Conservation (phyloP, 2,113 vertebrate genomes). For the Maccullochella peelii region DNA sequence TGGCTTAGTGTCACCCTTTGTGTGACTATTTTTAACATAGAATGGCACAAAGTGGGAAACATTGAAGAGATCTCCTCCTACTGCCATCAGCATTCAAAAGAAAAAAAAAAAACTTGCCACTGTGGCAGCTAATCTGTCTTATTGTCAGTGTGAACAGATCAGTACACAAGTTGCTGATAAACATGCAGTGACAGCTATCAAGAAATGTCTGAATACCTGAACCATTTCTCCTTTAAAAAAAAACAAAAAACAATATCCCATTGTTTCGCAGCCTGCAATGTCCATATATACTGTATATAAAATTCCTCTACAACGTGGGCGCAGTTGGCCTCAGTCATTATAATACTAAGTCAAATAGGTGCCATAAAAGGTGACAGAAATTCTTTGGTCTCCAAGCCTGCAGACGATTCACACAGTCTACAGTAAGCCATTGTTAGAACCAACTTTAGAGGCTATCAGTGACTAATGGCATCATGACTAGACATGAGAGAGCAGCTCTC, state of each 20-base stretch:
- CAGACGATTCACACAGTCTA: constrained; percentile 26
- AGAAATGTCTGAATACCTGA: constrained; percentile 43
- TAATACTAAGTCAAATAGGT: constrained; percentile 27
- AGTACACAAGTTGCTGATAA: constrained; percentile 43
- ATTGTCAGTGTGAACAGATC: constrained; percentile 66
- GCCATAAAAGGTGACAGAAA: constrained; percentile 39
- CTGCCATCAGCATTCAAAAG: constrained; percentile 23
- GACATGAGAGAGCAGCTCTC: constrained; percentile 20
- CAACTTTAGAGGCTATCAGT: constrained; percentile 42
- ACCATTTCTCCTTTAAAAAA: neutral
- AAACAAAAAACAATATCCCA: neutral
- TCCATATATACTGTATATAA: neutral
- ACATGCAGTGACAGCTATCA: constrained; percentile 63
- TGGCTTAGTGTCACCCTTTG: constrained; percentile 64
- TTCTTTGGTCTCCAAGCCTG: constrained; percentile 27
- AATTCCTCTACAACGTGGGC: neutral
- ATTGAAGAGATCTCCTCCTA: constrained; percentile 45
- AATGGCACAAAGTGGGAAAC: constrained; percentile 34
- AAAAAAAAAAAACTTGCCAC: constrained; percentile 1
- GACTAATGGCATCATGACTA: constrained; percentile 47
- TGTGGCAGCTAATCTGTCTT: constrained; percentile 59
- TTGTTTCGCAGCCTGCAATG: neutral
- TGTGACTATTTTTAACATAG: constrained; percentile 63
- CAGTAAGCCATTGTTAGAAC: constrained; percentile 32
- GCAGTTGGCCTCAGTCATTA: constrained; percentile 27